Conservation (phyloP, 2,888 invertebrate species). For the Limenitis camilla region DNA sequence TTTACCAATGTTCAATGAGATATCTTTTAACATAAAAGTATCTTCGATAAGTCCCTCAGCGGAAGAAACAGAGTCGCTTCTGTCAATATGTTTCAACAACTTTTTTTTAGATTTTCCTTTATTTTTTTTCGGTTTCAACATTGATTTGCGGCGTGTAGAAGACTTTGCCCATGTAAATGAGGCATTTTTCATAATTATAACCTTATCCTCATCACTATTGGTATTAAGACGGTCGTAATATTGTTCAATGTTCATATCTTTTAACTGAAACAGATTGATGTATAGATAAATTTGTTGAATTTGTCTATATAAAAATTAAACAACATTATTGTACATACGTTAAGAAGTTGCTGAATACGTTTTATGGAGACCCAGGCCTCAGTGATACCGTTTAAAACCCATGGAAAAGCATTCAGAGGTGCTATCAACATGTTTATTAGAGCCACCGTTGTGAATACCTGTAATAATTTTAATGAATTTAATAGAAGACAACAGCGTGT, state of each 20-base stretch:
- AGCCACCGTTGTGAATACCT: conserved; percentile 93
- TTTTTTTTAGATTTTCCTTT: conserved; percentile 69
- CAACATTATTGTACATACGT: conserved; percentile 67
- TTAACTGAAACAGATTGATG: conserved; percentile 56
- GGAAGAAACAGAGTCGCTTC: conserved; percentile 48
- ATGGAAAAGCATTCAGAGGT: conserved; percentile 97
- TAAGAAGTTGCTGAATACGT: conserved; percentile 86
- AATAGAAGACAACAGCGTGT: too few species aligned
- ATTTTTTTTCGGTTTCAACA: conserved; percentile 51
- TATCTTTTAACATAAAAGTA: conserved; percentile 51
- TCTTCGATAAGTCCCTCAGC: conserved; percentile 34
- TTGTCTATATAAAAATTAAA: conserved; percentile 19
- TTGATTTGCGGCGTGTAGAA: conserved; percentile 39
- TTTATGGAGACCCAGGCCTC: conserved; percentile 97
- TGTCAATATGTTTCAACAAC: conserved; percentile 42
- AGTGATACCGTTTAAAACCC: conserved; percentile 96
- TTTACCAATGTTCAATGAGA: conserved; percentile 62
- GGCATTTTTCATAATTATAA: conserved; percentile 75
- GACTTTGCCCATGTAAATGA: conserved; percentile 76
- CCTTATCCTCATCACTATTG: conserved; percentile 68
- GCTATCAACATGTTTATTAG: conserved; percentile 96
- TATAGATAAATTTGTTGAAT: too few species aligned
- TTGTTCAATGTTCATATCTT: conserved; percentile 75
- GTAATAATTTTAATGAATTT: conserved; percentile 7
- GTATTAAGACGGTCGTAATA: conserved; percentile 76